These are phyloP conservation scores for Eilema griseolum DNA, from an alignment of 2,888 invertebrate species.

Conservation along the genomic window DNA sequence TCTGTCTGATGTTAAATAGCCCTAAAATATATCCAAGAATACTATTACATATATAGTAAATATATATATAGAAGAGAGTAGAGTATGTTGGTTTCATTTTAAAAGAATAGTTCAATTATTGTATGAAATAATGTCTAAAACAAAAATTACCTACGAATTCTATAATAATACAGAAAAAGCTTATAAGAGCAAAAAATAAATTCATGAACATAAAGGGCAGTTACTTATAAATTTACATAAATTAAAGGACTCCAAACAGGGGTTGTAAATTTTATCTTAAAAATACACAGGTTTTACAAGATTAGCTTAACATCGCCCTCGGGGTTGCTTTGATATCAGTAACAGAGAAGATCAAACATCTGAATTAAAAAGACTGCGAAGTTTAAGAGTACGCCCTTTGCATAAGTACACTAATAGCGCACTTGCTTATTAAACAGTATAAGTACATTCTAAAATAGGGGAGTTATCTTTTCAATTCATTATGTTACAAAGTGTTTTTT, in stretches of 20 bases:
- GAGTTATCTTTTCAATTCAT: slow-evolving; percentile 30
- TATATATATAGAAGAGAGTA: too few relatives aligned
- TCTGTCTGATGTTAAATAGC: too few relatives aligned
- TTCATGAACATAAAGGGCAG: slow-evolving; percentile 55
- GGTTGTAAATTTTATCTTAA: slow-evolving; percentile 77
- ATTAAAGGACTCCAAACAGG: slow-evolving; percentile 69
- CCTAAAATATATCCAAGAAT: too few relatives aligned
- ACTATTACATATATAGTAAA: too few relatives aligned
- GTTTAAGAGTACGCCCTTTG: slow-evolving; percentile 44
- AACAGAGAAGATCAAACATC: slow-evolving; percentile 75
- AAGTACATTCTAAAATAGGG: slow-evolving; percentile 30
- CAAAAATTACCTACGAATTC: slow-evolving; percentile 31
- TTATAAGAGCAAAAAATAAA: slow-evolving; percentile 55
- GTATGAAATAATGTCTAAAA: slow-evolving; percentile 25
- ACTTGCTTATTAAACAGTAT: slow-evolving; percentile 50
- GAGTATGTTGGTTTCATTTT: too few relatives aligned
- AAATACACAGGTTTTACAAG: slow-evolving; percentile 79
- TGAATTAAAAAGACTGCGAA: slow-evolving; percentile 64
- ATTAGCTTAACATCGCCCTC: slow-evolving; percentile 68
- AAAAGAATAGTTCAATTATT: neutral
- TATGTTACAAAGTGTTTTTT: neutral
- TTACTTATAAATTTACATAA: slow-evolving; percentile 71
- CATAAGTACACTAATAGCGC: slow-evolving; percentile 45
- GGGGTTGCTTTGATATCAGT: slow-evolving; percentile 75
- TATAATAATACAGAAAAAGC: slow-evolving; percentile 53